phyloP scores from a whole-genome alignment of 37 sponge, comb jelly and placozoan species.

The Dysidea cf. avara region DNA sequence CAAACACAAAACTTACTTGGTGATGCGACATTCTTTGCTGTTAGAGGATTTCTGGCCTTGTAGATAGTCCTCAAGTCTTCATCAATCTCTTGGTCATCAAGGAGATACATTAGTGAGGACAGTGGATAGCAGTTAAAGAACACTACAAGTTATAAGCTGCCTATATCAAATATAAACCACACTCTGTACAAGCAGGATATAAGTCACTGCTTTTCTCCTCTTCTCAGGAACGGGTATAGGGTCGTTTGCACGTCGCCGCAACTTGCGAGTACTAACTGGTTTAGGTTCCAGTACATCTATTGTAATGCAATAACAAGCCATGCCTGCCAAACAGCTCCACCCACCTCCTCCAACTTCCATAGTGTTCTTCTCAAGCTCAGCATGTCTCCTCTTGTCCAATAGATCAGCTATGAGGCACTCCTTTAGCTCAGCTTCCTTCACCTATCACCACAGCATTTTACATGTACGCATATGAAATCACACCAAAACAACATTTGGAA shows the following conservation, averaged over 20 bases:
- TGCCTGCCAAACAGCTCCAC: slow-evolving; percentile 2
- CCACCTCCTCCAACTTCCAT: slow-evolving; percentile 59
- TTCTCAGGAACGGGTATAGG: slow-evolving; percentile 68
- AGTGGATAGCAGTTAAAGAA: slow-evolving; percentile 6
- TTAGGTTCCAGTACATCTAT: slow-evolving; percentile 68
- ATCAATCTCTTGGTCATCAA: slow-evolving; percentile 69
- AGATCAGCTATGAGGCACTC: slow-evolving; percentile 60
- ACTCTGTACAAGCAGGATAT: slow-evolving; percentile 7
- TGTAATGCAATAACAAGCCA: neutral
- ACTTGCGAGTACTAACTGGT: slow-evolving; percentile 72
- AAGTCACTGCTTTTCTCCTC: slow-evolving; percentile 53
- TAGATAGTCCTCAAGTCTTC: slow-evolving; percentile 74
- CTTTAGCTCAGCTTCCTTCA: slow-evolving; percentile 69
- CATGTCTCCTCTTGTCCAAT: slow-evolving; percentile 70
- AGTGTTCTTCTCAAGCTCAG: slow-evolving; percentile 34
- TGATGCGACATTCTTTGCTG: slow-evolving; percentile 14
- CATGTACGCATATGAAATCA: slow-evolving; percentile 6
- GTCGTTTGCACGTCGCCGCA: slow-evolving; percentile 61
- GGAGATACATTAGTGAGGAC: slow-evolving; percentile 62
- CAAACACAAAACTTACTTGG: slow-evolving; percentile 3
- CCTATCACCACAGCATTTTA: slow-evolving; percentile 7
- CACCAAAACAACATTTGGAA: neutral
- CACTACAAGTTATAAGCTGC: neutral
- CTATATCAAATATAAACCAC: neutral
- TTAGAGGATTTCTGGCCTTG: slow-evolving; percentile 30